A percentile compares a stretch with the other conserved stretches of the same genome.
Evolutionary conservation across 2,113 vertebrate species (phyloP).

Genomic region (Sander lucioperca): DNA sequence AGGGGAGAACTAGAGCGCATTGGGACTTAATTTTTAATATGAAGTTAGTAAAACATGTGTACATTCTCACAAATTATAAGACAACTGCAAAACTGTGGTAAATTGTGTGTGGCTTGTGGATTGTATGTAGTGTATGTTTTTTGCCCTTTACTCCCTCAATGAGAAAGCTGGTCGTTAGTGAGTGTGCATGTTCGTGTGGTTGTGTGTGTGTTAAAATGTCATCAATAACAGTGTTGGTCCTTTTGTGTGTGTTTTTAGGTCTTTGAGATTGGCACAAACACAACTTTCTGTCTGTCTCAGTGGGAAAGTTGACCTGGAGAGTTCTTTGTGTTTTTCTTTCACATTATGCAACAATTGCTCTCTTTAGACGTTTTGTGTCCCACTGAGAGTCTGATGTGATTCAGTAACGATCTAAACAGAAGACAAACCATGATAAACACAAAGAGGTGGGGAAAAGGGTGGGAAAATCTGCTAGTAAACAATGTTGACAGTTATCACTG

Average conservation of each 20-base stretch:
- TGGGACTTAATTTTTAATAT: no score
- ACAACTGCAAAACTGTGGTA: no score
- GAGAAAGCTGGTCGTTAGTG: neutral
- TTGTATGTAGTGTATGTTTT: no score
- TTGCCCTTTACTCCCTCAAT: neutral
- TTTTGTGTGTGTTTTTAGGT: neutral
- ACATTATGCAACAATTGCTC: slow-evolving; percentile 38
- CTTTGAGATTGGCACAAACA: neutral
- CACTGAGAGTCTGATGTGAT: slow-evolving; percentile 15
- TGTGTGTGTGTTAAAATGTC: neutral
- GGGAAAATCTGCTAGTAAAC: slow-evolving; percentile 36
- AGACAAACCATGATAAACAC: slow-evolving; percentile 16
- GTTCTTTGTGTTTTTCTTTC: slow-evolving; percentile 25
- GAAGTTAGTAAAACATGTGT: no score
- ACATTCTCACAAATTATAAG: no score
- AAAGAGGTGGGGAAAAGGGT: slow-evolving; percentile 2
- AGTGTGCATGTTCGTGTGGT: neutral
- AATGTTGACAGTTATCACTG: slow-evolving; percentile 40
- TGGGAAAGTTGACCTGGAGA: slow-evolving; percentile 34
- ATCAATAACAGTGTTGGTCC: neutral
- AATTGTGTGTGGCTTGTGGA: no score
- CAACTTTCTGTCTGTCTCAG: slow-evolving; percentile 1
- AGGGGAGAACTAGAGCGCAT: no score
- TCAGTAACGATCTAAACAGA: slow-evolving; percentile 22
- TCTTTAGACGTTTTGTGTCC: slow-evolving; percentile 35